Evolutionary conservation across 2,797 vertebrate genomes (phyloP), one percentile per base, ranked within the genome.

Genomic region (Phalloptychus januarius): DNA sequence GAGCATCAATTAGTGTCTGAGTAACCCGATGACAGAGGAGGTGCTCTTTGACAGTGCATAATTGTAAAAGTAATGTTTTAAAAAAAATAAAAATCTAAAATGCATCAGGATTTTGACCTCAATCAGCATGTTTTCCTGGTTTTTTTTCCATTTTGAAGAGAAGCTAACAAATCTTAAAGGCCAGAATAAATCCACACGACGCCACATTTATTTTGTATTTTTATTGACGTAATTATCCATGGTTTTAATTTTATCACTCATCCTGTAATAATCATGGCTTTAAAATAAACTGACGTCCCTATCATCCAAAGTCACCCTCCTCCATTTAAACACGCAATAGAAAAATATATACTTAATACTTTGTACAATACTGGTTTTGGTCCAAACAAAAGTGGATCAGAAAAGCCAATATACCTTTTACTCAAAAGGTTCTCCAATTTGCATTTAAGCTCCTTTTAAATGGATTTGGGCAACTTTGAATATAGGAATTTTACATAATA

Each of bases 331-430:
- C 97, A 98, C 97, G 97, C 97, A 97, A 98, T 99, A 99, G 97
- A 99, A 99, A 99, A 99, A 99, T 99, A 99, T 99, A 99, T 99
- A 98, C 97, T 99, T 98, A 99, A 98, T 97, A 98, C 97, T 99
- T 99, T 99, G 97, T 99, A 99, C 98, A 99, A 99, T 98, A 99
- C 98, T 99, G 98, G 97, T 98, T 99, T 99, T 99, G 98, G 98
- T 99, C 98, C 98, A 99, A 99, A 99, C 97, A 99, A 99, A 99
- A 99, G 98, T 99, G 98, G 98, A 99, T 99, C 98, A 99, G 97
- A 98, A 99, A 99, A 98, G 98, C 98, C 98, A 99, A 99, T 99
- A 98, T 97, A 98, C 97, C 96, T 97, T 71, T 96, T 95, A 95
- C 94, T 96, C 98, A 96, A 99, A 99, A 98, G 97, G 97, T 97